Conservation (phyloP, 2,797 vertebrate genomes). For the Clarias laeviceps region DNA sequence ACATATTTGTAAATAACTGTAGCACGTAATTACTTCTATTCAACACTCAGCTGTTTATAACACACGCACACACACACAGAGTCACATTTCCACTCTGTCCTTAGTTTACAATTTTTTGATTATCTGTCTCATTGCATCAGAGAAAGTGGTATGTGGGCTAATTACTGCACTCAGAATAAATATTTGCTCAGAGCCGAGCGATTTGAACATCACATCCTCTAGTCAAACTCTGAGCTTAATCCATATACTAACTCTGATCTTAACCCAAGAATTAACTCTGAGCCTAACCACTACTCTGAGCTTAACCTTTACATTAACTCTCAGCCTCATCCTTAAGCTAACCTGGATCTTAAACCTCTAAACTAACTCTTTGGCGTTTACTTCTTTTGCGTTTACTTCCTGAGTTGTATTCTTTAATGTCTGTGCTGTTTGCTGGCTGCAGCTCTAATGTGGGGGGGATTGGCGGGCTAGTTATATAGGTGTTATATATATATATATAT, state of each 20-base stretch:
- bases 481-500: too few species aligned
- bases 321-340: too few species aligned
- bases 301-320: too few species aligned
- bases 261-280: too few species aligned
- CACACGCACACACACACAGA: neutral
- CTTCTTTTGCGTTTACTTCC: neutral
- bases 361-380: too few species aligned
- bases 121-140: neutral
- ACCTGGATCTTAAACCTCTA: too few species aligned
- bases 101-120: neutral
- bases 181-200: too few species aligned
- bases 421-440: too few species aligned
- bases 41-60: constrained; percentile 8
- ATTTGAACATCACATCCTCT: neutral
- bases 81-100: neutral
- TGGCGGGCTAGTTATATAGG: too few species aligned
- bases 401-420: neutral
- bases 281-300: too few species aligned
- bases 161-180: neutral
- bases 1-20: neutral
- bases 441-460: too few species aligned
- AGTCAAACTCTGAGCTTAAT: neutral
- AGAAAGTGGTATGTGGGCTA: neutral
- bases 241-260: neutral
- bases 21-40: neutral